Percentiles rank a stretch among this genome's conserved stretches.
phyloP scores from a whole-genome alignment of 2,797 vertebrate genomes.

The Garrulus glandarius region DNA sequence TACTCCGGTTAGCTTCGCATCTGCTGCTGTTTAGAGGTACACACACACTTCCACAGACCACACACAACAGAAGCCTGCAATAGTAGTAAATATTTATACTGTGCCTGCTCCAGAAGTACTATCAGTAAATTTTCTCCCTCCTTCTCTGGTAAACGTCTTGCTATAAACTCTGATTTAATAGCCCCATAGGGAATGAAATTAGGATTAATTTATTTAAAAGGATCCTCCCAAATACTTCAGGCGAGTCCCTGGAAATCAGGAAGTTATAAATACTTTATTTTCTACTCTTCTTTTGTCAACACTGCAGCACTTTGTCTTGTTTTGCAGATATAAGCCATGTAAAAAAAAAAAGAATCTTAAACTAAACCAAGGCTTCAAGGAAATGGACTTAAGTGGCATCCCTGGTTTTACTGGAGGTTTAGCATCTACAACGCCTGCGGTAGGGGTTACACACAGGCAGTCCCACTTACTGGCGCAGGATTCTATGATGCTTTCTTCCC shows the following conservation, averaged over 20 bases:
- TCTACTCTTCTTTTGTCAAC: not conserved
- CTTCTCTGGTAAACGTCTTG: not conserved
- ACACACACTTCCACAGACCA: not conserved
- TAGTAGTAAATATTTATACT: conserved; percentile 24
- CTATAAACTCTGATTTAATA: conserved; percentile 11
- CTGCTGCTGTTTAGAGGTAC: not conserved
- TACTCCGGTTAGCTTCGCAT: not conserved
- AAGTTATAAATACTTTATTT: conserved; percentile 23
- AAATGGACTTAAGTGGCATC: not conserved
- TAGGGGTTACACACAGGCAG: not conserved
- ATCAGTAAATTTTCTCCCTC: not conserved
- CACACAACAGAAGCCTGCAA: not conserved
- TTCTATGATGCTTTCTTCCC: not conserved
- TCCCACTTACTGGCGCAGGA: not conserved
- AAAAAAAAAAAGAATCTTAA: not conserved
- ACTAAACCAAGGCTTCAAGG: not conserved
- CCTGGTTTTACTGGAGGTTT: not conserved
- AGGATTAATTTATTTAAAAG: not conserved
- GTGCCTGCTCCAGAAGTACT: not conserved
- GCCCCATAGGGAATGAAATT: not conserved
- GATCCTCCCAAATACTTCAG: not conserved
- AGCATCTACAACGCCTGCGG: not conserved
- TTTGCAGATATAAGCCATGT: not conserved
- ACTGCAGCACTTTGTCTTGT: not conserved
- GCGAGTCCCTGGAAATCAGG: not conserved